A percentile compares a stretch with the other conserved stretches of the same genome.
phyloP scores from a whole-genome alignment of 1,140 invertebrate genomes.

The Parapsyche elsis region DNA sequence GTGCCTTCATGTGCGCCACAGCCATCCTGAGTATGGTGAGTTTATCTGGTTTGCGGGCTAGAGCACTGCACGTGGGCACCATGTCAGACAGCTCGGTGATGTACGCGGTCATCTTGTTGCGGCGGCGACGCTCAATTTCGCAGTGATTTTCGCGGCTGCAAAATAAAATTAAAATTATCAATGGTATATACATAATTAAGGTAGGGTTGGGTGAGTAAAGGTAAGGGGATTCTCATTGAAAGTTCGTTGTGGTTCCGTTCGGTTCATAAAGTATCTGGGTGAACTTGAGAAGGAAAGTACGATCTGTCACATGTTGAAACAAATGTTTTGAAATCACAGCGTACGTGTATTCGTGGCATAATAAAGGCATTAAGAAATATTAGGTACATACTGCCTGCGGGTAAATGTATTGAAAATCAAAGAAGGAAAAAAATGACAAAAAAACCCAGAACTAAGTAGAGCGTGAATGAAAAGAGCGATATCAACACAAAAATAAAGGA shows the following conservation, averaged over 20 bases:
- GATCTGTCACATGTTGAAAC: background rate
- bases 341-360: background rate
- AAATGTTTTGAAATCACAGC: background rate
- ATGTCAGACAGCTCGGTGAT: constrained; percentile 99
- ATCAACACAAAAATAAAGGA: constrained; percentile 20
- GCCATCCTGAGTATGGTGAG: constrained; percentile 99
- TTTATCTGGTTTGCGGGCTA: constrained; percentile 98
- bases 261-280: too few relatives aligned
- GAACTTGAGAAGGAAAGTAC: background rate
- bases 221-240: too few relatives aligned
- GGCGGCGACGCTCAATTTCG: constrained; percentile 96
- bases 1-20: constrained; percentile 98
- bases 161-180: too few relatives aligned
- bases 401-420: constrained; percentile 16
- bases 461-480: constrained; percentile 28
- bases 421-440: constrained; percentile 5
- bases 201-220: too few relatives aligned
- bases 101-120: constrained; percentile 99
- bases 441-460: constrained; percentile 24
- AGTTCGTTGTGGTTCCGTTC: too few relatives aligned
- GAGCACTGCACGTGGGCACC: constrained; percentile 98
- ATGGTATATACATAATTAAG: too few relatives aligned
- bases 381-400: too few relatives aligned
- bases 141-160: constrained; percentile 97
- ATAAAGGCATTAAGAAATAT: background rate